A percentile compares a stretch with the other conserved stretches of the same genome.
These are phyloP conservation scores for Scaptomyza montana DNA, from an alignment of 1,140 invertebrate species.

Conservation along the genomic window DNA sequence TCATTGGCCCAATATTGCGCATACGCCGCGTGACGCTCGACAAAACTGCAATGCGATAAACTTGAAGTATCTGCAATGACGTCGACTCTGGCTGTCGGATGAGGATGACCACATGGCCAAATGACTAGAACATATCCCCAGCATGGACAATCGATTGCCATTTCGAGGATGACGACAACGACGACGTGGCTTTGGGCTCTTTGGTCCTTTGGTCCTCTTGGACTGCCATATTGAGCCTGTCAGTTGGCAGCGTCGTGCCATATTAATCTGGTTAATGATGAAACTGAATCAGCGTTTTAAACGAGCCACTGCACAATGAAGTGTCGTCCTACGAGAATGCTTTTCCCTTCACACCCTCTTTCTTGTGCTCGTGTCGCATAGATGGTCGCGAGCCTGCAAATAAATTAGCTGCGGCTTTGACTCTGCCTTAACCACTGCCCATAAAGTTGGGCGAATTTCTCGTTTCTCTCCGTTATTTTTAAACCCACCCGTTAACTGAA, in stretches of 20 bases:
- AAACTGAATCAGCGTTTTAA: conserved; percentile 84
- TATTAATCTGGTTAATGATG: conserved; percentile 84
- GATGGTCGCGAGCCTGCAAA: conserved; percentile 68
- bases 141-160: conserved; percentile 63
- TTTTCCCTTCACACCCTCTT: conserved; percentile 4
- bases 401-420: conserved; percentile 77
- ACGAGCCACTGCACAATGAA: conserved; percentile 78
- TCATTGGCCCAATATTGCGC: conserved; percentile 68
- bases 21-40: conserved; percentile 65
- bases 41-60: conserved; percentile 69
- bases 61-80: conserved; percentile 71
- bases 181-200: not conserved
- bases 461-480: conserved; percentile 11
- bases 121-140: conserved; percentile 43
- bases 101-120: conserved; percentile 64
- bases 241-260: conserved; percentile 53
- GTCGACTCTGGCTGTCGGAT: conserved; percentile 15
- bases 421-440: conserved; percentile 57
- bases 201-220: too few species aligned
- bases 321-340: conserved; percentile 33
- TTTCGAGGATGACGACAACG: conserved; percentile 30
- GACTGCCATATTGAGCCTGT: conserved; percentile 56
- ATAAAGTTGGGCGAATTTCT: conserved; percentile 59
- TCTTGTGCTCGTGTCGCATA: conserved; percentile 39
- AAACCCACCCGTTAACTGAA: conserved; percentile 24